phyloP scores from a whole-genome alignment of 2,888 invertebrate species.

The Toxonevra muliebris region DNA sequence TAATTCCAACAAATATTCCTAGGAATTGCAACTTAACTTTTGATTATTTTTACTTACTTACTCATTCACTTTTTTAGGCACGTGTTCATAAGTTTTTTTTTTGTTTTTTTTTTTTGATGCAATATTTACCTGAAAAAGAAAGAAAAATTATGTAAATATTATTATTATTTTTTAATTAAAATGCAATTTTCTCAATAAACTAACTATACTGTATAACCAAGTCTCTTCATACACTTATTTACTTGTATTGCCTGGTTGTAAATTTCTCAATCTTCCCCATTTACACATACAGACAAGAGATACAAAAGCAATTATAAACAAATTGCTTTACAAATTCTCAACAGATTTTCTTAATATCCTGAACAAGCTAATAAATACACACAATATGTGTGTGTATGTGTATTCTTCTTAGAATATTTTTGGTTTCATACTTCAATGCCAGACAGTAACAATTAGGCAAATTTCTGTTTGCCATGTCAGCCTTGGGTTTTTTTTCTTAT shows the following conservation, averaged over 20 bases:
- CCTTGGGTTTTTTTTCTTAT: neutral
- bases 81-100: too few species aligned
- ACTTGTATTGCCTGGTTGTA: neutral
- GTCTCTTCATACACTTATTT: neutral
- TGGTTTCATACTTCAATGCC: neutral
- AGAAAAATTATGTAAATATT: neutral
- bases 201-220: neutral
- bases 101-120: neutral
- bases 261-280: neutral
- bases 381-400: neutral
- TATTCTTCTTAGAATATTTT: neutral
- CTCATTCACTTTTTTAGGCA: too few species aligned
- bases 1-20: too few species aligned
- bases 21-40: too few species aligned
- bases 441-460: neutral
- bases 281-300: neutral
- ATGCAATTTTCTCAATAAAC: neutral
- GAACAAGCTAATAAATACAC: neutral
- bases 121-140: neutral
- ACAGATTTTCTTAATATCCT: slow-evolving; percentile 11
- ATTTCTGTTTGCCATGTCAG: neutral
- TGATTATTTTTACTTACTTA: too few species aligned
- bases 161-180: neutral
- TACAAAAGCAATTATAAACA: slow-evolving; percentile 3
- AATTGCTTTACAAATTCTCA: slow-evolving; percentile 3